Conservation (phyloP, 2,113 vertebrate genomes). For the Neodontobutis hainanensis region DNA sequence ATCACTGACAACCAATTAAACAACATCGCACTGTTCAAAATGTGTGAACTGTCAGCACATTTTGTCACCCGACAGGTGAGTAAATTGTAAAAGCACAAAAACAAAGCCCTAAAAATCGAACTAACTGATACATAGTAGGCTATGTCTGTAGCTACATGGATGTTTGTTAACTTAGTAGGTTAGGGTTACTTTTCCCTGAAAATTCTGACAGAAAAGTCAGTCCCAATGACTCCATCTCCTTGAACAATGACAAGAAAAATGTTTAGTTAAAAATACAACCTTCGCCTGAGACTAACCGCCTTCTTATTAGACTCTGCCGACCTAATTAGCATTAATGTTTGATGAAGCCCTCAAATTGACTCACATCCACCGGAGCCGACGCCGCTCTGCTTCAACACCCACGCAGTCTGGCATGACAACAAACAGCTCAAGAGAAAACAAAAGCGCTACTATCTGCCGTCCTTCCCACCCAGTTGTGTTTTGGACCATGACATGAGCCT, state of each 20-base stretch:
- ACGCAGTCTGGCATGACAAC: slow-evolving; percentile 67
- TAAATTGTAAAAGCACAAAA: background rate
- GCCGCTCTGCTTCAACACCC: slow-evolving; percentile 57
- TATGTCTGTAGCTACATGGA: too few species aligned
- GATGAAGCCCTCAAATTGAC: slow-evolving; percentile 55
- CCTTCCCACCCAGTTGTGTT: slow-evolving; percentile 43
- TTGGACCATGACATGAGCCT: slow-evolving; percentile 51
- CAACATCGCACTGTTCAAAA: slow-evolving; percentile 41
- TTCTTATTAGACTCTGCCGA: slow-evolving; percentile 38
- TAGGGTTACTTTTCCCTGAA: too few species aligned
- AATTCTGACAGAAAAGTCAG: too few species aligned
- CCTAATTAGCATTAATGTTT: slow-evolving; percentile 72
- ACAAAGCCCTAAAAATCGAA: background rate
- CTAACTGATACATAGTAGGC: too few species aligned
- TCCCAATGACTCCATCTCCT: background rate
- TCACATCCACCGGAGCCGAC: slow-evolving; percentile 7
- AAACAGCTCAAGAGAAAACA: slow-evolving; percentile 55
- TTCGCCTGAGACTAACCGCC: slow-evolving; percentile 2
- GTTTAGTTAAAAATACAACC: slow-evolving; percentile 42
- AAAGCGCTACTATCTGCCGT: slow-evolving; percentile 42
- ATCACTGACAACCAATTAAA: slow-evolving; percentile 9
- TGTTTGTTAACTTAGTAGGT: too few species aligned
- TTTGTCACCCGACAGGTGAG: background rate
- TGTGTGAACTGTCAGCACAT: background rate
- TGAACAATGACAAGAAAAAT: slow-evolving; percentile 21